phyloP scores from a whole-genome alignment of 1,140 invertebrate species.

The Drosophila ficusphila region DNA sequence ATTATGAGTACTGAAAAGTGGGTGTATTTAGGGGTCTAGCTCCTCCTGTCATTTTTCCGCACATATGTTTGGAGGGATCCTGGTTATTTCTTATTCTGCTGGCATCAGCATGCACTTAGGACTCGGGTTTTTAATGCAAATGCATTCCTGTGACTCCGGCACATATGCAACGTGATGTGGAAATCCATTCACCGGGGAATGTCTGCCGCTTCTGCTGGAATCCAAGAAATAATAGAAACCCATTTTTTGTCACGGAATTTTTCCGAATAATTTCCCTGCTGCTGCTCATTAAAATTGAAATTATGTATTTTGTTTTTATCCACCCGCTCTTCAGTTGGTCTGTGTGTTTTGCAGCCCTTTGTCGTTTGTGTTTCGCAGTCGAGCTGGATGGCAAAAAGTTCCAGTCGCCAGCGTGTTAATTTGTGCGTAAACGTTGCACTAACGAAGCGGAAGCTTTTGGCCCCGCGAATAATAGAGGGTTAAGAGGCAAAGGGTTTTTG shows the following conservation, averaged over 20 bases:
- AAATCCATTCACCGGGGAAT: slow-evolving; percentile 32
- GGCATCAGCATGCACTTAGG: slow-evolving; percentile 34
- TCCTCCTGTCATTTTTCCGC: neutral
- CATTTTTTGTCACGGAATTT: slow-evolving; percentile 43
- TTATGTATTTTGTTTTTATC: slow-evolving; percentile 60
- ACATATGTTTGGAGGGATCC: no score
- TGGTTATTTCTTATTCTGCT: slow-evolving; percentile 35
- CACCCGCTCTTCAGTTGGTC: neutral
- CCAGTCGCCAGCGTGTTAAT: slow-evolving; percentile 75
- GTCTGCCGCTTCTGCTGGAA: slow-evolving; percentile 14
- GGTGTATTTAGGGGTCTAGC: neutral
- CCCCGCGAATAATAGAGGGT: neutral
- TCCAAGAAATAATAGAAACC: slow-evolving; percentile 47
- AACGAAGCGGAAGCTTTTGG: slow-evolving; percentile 70
- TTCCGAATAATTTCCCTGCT: slow-evolving; percentile 35
- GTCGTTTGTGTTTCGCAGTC: slow-evolving; percentile 59
- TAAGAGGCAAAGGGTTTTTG: neutral
- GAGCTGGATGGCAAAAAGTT: slow-evolving; percentile 57
- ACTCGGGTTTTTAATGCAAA: slow-evolving; percentile 19
- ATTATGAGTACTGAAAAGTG: slow-evolving; percentile 32
- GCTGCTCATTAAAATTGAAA: slow-evolving; percentile 76
- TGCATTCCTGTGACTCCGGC: slow-evolving; percentile 24
- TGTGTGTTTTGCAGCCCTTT: slow-evolving; percentile 45
- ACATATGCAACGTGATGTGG: slow-evolving; percentile 47
- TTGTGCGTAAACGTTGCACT: slow-evolving; percentile 77